These are phyloP conservation scores for Glandiceps talaboti DNA, from an alignment of 53 echinoderm and acorn worm species.

Conservation along the genomic window DNA sequence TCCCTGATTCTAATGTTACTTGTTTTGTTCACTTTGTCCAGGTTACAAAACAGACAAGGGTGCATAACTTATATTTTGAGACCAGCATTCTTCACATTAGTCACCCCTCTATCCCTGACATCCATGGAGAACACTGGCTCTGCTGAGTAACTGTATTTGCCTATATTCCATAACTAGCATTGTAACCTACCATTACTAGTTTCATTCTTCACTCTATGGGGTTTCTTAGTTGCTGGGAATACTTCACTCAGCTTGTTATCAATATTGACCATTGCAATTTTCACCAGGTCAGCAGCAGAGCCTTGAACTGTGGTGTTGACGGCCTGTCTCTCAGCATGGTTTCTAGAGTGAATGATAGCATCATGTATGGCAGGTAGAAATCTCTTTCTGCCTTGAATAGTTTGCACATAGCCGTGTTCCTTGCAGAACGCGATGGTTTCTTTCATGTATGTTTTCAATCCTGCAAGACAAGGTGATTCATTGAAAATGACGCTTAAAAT, in stretches of 20 bases:
- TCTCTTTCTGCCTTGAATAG: slow-evolving; percentile 55
- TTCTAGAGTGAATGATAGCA: slow-evolving; percentile 52
- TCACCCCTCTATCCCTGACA: no score
- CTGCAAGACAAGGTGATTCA: slow-evolving; percentile 19
- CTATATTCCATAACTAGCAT: no score
- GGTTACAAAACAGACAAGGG: no score
- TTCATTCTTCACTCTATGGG: slow-evolving; percentile 57
- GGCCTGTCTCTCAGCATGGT: slow-evolving; percentile 91
- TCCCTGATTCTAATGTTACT: no score
- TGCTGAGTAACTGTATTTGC: no score
- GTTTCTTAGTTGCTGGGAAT: slow-evolving; percentile 51
- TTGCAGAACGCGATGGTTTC: slow-evolving; percentile 52
- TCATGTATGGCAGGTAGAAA: slow-evolving; percentile 74
- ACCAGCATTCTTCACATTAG: no score
- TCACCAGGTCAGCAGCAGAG: slow-evolving; percentile 94
- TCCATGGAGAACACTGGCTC: no score
- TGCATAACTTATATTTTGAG: no score
- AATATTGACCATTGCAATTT: slow-evolving; percentile 84
- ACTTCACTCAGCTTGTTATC: slow-evolving; percentile 44
- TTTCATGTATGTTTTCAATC: slow-evolving; percentile 67
- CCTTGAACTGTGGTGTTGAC: slow-evolving; percentile 98
- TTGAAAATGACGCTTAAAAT: no score
- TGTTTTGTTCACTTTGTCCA: no score
- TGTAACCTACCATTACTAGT: slow-evolving; percentile 18
- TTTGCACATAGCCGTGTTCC: slow-evolving; percentile 66